Evolutionary conservation across 2,113 vertebrate genomes (phyloP), one percentile per base, ranked within the genome.

Genomic region (Tonatia bakeri): DNA sequence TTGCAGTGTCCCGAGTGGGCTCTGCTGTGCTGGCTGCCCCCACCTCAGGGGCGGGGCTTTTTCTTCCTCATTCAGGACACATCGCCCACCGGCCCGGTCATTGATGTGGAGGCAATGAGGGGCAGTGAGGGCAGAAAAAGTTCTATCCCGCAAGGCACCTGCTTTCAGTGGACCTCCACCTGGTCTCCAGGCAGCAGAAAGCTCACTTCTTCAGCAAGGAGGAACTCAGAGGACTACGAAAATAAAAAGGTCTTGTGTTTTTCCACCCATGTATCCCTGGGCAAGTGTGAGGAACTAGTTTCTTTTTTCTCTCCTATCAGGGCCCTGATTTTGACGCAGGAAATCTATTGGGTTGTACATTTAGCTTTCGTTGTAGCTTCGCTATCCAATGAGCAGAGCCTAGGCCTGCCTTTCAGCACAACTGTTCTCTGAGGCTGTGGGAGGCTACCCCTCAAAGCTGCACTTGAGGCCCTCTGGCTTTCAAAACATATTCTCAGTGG

Each of bases 321-420:
- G 33, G 43, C 2, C 15, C 64, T 22, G 47, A 36, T 45, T 80
- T 90, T 90, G 85, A 72, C n/a, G 50, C 0, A n/a, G 26, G 22
- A 7, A 36, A 67, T 90, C 33, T 36, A 90, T 6, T 2, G 9
- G 79, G 38, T 20, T 61, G 8, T 31, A n/a, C 8, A 38, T 61
- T 91, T 47, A 45, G 20, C 59, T 54, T 77, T 59, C 24, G 33
- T 50, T 84, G n/a, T 33, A 67, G 33, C 40, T 94, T 90, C 45
- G 3, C 11, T 33, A 4, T 61, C 10, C 43, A 75, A 56, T 28
- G 22, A 59, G 28, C 15, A n/a, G 61, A 83, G n/a, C 28, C 33
- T 28, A 47, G 69, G 12, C 33, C 72, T 88, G 7, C 38, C 65
- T 77, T 81, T 81, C 19, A 65, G 38, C 28, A 81, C 6, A 5